These are phyloP conservation scores for Sycophila sp. DNA, from an alignment of 1,140 invertebrate species.

Conservation along the genomic window DNA sequence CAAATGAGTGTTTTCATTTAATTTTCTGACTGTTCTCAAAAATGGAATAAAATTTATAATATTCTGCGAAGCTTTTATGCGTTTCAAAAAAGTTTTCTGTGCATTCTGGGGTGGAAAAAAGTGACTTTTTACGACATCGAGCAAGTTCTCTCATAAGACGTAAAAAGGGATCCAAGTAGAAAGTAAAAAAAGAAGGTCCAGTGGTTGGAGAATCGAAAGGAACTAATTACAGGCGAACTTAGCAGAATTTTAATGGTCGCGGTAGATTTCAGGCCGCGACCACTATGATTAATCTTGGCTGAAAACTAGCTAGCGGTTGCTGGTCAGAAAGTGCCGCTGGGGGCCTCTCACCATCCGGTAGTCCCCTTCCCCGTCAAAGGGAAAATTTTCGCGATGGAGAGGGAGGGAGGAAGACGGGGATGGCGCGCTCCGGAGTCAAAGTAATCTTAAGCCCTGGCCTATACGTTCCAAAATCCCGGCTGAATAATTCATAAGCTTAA, in stretches of 20 bases:
- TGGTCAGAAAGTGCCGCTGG: background rate
- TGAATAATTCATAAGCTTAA: constrained; percentile 10
- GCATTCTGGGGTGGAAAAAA: no score
- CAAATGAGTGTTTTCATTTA: no score
- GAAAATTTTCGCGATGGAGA: no score
- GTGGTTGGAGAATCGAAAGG: no score
- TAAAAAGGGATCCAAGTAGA: no score
- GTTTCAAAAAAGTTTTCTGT: no score
- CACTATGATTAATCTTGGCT: background rate
- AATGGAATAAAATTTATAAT: no score
- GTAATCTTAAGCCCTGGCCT: background rate
- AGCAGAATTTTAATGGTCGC: background rate
- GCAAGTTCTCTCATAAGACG: no score
- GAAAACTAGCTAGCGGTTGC: background rate
- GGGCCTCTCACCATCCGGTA: background rate
- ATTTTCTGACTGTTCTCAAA: no score
- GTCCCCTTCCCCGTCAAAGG: background rate
- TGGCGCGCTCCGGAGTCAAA: background rate
- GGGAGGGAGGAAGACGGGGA: no score
- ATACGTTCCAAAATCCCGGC: background rate
- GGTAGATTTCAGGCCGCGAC: background rate
- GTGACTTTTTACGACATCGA: no score
- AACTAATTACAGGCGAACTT: background rate
- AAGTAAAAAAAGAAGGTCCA: no score
- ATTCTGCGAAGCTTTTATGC: background rate